A percentile compares a stretch with the other conserved stretches of the same genome.
Conservation (phyloP, 53 echinoderm and acorn worm genomes). For the Luidia sarsii region DNA sequence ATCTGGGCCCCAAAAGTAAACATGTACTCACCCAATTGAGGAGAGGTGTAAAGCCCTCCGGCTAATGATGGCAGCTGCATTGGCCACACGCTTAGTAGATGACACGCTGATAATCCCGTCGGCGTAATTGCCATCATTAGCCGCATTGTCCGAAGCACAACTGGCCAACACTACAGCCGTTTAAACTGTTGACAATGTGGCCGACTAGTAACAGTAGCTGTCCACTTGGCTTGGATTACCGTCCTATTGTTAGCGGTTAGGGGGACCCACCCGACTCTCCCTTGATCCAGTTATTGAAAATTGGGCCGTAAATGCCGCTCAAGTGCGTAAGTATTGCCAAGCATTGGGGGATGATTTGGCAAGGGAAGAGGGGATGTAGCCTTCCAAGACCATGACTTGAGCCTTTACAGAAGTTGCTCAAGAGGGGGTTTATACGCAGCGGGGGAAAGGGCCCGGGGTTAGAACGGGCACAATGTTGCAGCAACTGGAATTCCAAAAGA, state of each 20-base stretch:
- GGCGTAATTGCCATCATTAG: constrained; percentile 29
- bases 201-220: neutral
- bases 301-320: neutral
- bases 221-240: constrained; percentile 13
- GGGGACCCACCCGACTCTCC: neutral
- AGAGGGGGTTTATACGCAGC: neutral
- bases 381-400: neutral
- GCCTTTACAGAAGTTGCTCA: neutral
- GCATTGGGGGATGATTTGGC: neutral
- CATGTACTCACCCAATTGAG: constrained; percentile 40
- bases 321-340: neutral
- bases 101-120: constrained; percentile 10
- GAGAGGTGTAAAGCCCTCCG: constrained; percentile 21
- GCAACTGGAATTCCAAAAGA: neutral
- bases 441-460: neutral
- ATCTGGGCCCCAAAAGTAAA: constrained; percentile 33
- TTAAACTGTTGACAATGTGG: constrained; percentile 33
- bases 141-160: constrained; percentile 41
- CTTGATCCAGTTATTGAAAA: constrained; percentile 4
- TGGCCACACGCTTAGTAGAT: constrained; percentile 20
- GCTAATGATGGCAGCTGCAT: neutral
- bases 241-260: neutral
- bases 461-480: neutral
- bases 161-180: constrained; percentile 14
- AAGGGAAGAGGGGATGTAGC: no score